Evolutionary conservation across 2,888 invertebrate genomes (phyloP), one percentile per base, ranked within the genome.

Genomic region (Spisula subtruncata): DNA sequence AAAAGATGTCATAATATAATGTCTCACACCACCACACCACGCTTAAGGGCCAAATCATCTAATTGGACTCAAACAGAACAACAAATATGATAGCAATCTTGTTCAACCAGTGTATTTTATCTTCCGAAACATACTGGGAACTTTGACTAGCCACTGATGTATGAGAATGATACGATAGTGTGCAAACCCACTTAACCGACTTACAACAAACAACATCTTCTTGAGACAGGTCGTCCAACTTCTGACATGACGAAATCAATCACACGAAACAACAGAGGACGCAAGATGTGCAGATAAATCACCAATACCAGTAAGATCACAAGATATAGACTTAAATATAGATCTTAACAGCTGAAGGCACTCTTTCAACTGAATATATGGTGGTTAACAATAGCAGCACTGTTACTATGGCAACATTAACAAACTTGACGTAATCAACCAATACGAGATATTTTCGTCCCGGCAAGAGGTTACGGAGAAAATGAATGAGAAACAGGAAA

Each of bases 401-500:
- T 10, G 60, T 66, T 25, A 10, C 60, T 25, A 66, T 66, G 60
- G 60, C 25, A 25, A 66, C 60, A 66, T n/a, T 10, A 66, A 66
- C n/a, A 25, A 41, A 66, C 60, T 51, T 66, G 60, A n/a, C 60
- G 25, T 66, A 25, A 66, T 66, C 60, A 66, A 66, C 60, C 60
- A 66, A 66, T 66, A 66, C 60, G n/a, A 66, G 25, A 66, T 66
- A 66, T n/a, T 66, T 66, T 25, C n/a, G 60, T 66, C 60, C 60
- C 25, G 10, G 25, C 25, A 66, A n/a, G 60, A 51, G 51, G 14
- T n/a, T 8, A 51, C 51, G 16, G 51, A 51, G 51, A 60, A 20
- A n/a, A 60, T 60, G n/a, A 60, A 60, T 60, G 60, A 8, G 8
- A n/a, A 25, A 66, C 60, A 66, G 60, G 60, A 66, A 66, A 66